Evolutionary conservation across 2,797 vertebrate species (phyloP).

Genomic region (Neoniphon sammara): DNA sequence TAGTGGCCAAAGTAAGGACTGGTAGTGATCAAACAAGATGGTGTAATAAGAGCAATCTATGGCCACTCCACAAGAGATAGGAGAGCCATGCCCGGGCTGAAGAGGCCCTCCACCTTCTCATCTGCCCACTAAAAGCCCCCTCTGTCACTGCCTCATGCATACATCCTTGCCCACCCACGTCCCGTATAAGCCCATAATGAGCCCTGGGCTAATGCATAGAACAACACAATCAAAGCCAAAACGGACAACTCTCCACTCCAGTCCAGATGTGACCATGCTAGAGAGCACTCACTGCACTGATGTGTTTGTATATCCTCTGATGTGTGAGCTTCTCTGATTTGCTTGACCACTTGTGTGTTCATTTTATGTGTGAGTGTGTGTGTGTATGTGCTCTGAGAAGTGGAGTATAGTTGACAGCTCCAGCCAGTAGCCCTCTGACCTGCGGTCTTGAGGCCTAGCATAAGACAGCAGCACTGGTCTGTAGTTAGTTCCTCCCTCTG

Average conservation of each 20-base stretch:
- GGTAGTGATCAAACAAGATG: slow-evolving; percentile 56
- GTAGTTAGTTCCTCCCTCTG: slow-evolving; percentile 51
- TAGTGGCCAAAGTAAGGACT: slow-evolving; percentile 36
- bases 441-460: slow-evolving; percentile 37
- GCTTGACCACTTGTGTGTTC: slow-evolving; percentile 53
- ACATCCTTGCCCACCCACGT: slow-evolving; percentile 70
- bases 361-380: slow-evolving; percentile 20
- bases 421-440: slow-evolving; percentile 67
- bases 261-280: slow-evolving; percentile 32
- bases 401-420: slow-evolving; percentile 53
- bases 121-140: slow-evolving; percentile 69
- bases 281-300: slow-evolving; percentile 51
- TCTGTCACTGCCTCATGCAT: slow-evolving; percentile 50
- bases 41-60: slow-evolving; percentile 66
- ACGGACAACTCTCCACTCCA: slow-evolving; percentile 63
- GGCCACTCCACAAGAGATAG: slow-evolving; percentile 62
- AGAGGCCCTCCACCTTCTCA: slow-evolving; percentile 75
- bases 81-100: slow-evolving; percentile 61
- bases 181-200: slow-evolving; percentile 62
- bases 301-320: slow-evolving; percentile 41
- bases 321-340: slow-evolving; percentile 27
- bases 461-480: slow-evolving; percentile 50
- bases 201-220: slow-evolving; percentile 67
- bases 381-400: slow-evolving; percentile 2
- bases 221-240: slow-evolving; percentile 76